Conservation (phyloP, 2,888 invertebrate genomes). For the Scrobipalpa costella region DNA sequence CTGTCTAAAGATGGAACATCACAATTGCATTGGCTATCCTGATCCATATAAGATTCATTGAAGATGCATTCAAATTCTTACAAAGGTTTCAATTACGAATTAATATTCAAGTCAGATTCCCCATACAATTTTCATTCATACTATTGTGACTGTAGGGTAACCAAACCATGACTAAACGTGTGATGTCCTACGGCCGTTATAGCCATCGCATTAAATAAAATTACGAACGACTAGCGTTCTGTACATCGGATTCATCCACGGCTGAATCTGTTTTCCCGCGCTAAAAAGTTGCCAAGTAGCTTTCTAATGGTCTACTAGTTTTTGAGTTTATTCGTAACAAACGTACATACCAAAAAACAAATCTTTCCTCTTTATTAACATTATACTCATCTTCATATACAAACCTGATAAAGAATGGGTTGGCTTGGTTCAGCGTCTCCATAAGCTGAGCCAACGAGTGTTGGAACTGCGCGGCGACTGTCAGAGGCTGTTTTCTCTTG, state of each 20-base stretch:
- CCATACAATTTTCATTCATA: neutral
- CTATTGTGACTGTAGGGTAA: neutral
- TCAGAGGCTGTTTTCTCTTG: constrained; percentile 92
- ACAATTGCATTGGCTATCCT: neutral
- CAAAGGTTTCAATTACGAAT: neutral
- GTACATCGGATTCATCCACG: too few relatives aligned
- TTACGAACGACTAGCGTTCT: too few relatives aligned
- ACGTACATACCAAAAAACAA: too few relatives aligned
- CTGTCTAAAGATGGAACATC: neutral
- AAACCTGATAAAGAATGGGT: constrained; percentile 80
- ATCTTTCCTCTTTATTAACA: too few relatives aligned
- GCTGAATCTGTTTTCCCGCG: too few relatives aligned
- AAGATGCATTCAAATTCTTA: neutral
- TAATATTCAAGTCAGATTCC: neutral
- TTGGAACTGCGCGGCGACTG: constrained; percentile 97
- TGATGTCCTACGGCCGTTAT: too few relatives aligned
- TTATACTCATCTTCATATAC: neutral
- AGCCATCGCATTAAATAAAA: too few relatives aligned
- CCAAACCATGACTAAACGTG: too few relatives aligned
- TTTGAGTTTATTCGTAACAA: too few relatives aligned
- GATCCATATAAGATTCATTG: neutral
- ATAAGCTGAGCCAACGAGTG: constrained; percentile 95
- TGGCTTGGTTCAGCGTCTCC: constrained; percentile 93
- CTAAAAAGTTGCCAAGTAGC: too few relatives aligned
- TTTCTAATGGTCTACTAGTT: too few relatives aligned